Evolutionary conservation across 1,140 invertebrate genomes (phyloP).

Genomic region (Macrostomum lignano): DNA sequence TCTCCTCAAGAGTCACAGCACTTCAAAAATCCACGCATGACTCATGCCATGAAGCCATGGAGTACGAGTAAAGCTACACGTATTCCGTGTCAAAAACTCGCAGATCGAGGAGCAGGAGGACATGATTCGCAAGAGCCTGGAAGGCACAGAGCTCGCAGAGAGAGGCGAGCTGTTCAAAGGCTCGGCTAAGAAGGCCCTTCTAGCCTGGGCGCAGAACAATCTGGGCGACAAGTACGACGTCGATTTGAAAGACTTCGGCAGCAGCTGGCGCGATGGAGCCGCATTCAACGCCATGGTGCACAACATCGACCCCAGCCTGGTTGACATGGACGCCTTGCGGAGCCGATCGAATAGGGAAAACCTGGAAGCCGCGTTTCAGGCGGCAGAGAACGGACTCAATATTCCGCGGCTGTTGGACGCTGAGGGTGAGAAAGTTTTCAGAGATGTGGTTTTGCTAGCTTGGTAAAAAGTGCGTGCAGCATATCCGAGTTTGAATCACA

Average conservation of each 20-base stretch:
- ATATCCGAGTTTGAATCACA: too few relatives aligned
- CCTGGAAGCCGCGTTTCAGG: constrained; percentile 59
- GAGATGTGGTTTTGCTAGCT: too few relatives aligned
- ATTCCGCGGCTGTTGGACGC: constrained; percentile 87
- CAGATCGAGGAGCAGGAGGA: constrained; percentile 7
- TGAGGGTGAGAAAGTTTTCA: constrained; percentile 54
- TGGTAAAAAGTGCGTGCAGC: too few relatives aligned
- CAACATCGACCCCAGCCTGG: constrained; percentile 63
- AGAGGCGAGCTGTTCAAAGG: too few relatives aligned
- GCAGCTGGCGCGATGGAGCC: constrained; percentile 78
- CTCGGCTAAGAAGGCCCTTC: constrained; percentile 57
- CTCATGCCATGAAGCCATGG: too few relatives aligned
- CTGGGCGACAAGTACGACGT: constrained; percentile 54
- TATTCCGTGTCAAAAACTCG: too few relatives aligned
- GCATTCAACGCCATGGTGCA: constrained; percentile 85
- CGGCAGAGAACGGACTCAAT: constrained; percentile 82
- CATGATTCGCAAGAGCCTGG: too few relatives aligned
- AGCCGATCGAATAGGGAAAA: constrained; percentile 25
- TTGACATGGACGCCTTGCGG: constrained; percentile 37
- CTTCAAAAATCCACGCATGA: too few relatives aligned
- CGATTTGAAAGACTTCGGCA: constrained; percentile 68
- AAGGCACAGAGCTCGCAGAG: too few relatives aligned
- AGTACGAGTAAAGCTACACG: too few relatives aligned
- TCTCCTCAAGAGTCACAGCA: too few relatives aligned
- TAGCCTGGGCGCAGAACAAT: constrained; percentile 74